These are phyloP conservation scores for Coregonus sp. DNA, from an alignment of 2,797 vertebrate species.

Conservation along the genomic window DNA sequence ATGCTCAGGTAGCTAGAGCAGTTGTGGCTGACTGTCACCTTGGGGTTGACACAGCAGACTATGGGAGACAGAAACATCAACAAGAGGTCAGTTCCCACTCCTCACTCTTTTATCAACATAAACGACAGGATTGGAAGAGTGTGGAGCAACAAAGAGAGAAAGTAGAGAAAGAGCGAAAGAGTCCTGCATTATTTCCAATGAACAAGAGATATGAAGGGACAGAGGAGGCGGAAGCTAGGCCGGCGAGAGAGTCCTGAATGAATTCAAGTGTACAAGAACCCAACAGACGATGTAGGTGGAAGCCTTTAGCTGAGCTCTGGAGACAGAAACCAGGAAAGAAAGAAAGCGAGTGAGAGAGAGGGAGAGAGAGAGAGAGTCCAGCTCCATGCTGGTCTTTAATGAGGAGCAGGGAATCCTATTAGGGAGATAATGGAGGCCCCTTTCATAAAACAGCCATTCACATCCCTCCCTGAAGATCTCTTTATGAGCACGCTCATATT, in stretches of 20 bases:
- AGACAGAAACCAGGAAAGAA: neutral
- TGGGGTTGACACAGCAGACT: neutral
- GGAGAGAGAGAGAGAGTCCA: neutral
- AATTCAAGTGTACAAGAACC: neutral
- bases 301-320: neutral
- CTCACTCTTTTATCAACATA: neutral
- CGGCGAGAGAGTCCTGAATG: neutral
- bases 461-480: conserved; percentile 33
- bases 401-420: conserved; percentile 45
- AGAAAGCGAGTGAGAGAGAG: neutral
- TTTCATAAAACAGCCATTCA: conserved; percentile 42
- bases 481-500: conserved; percentile 34
- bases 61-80: neutral
- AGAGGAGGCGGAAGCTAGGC: neutral
- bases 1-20: neutral
- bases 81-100: neutral
- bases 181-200: neutral
- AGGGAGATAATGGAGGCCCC: conserved; percentile 41
- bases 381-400: conserved; percentile 30
- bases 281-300: neutral
- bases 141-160: too few species aligned
- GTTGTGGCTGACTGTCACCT: neutral
- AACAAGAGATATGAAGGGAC: neutral
- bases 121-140: too few species aligned
- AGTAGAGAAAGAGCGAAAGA: neutral